Evolutionary conservation across 92 coral and sea anemone genomes (phyloP), one percentile per base, ranked within the genome.

Genomic region (Desmophyllum pertusum): DNA sequence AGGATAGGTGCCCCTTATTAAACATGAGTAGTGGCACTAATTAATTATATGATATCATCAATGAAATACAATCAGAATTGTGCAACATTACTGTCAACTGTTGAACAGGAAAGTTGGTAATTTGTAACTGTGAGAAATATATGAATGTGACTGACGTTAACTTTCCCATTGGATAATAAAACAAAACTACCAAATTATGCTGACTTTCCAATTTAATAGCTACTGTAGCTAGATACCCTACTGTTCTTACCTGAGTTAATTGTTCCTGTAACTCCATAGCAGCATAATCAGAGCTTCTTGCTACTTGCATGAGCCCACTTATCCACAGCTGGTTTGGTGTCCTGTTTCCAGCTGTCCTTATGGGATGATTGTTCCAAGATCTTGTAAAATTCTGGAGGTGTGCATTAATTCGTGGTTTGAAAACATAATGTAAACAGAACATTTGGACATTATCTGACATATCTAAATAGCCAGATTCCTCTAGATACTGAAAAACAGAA

Each of bases 371-470:
- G 72, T 85, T 83, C 90, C 87, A 92, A 57, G 87, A 70, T 40
- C 73, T 15, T 35, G 72, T 50, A 80, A 91, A 91, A 65, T 66
- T 66, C 71, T 75, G 35, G 25, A 88, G 84, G 40, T 85, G 86
- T 57, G 70, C 73, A 57, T 85, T 81, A 40, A 89, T 89, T 78
- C 90, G 75, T 81, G 93, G 88, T 77, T 89, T 77, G 81, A 52
- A 92, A 53, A 89, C 74, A 63, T 89, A 89, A 69, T 92, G 95
- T 69, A 92, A 68, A 70, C 91, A 89, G 62, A 89, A 92, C 82
- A 89, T 70, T 55, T 92, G 82, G 66, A 86, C 65, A 25, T 76
- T 72, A 89, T 83, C 29, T 30, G 82, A 64, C 68, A 86, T 48
- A 69, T 92, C 86, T 48, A 92, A 46, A 55, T 81, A 75, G 77